These are phyloP conservation scores for Danio choprae DNA, from an alignment of 2,797 vertebrate genomes.

Conservation along the genomic window DNA sequence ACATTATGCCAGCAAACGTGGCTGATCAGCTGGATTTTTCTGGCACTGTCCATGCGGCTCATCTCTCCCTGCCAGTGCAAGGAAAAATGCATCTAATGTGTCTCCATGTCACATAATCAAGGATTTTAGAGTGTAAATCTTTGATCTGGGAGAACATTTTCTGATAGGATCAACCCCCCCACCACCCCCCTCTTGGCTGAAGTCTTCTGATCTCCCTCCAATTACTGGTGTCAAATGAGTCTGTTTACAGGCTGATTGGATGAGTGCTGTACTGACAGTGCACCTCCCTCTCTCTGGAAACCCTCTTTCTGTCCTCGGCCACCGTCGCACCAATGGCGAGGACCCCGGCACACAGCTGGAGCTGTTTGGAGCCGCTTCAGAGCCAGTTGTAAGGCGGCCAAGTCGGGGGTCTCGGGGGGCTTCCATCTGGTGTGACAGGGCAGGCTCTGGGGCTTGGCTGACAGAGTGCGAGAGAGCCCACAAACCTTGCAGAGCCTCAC, in stretches of 20 bases:
- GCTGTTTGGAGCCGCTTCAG: constrained; percentile 73
- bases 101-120: constrained; percentile 84
- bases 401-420: constrained; percentile 70
- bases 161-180: constrained; percentile 79
- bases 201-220: constrained; percentile 83
- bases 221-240: constrained; percentile 87
- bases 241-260: constrained; percentile 88
- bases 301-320: constrained; percentile 67
- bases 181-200: constrained; percentile 66
- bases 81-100: constrained; percentile 79
- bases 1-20: constrained; percentile 65
- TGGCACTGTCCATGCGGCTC: constrained; percentile 73
- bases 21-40: constrained; percentile 65
- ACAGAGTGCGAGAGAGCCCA: constrained; percentile 42
- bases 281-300: constrained; percentile 70
- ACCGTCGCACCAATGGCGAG: constrained; percentile 32
- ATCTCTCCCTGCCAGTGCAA: constrained; percentile 68
- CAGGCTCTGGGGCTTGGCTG: constrained; percentile 58
- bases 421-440: constrained; percentile 68
- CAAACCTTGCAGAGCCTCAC: constrained; percentile 57
- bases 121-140: constrained; percentile 83
- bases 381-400: constrained; percentile 72
- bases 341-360: constrained; percentile 74
- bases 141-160: constrained; percentile 84
- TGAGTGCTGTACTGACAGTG: constrained; percentile 78